Evolutionary conservation across 2,113 vertebrate genomes (phyloP).

Genomic region (Cyprinodon tularosa): DNA sequence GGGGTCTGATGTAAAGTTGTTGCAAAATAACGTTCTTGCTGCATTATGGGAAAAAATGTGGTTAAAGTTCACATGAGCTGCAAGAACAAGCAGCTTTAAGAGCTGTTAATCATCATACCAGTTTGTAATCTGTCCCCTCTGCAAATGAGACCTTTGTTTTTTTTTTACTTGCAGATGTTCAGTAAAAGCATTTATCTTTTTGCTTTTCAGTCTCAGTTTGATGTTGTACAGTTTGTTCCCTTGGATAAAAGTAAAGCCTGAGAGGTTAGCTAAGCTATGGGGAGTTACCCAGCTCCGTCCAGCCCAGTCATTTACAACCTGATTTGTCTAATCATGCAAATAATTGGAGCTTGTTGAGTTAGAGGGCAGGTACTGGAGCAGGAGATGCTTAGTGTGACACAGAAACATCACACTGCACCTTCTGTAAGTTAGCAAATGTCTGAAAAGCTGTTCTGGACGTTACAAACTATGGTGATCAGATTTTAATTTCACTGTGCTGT

Average conservation of each 20-base stretch:
- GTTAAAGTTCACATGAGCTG: constrained; percentile 52
- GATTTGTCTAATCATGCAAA: background rate
- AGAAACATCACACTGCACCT: background rate
- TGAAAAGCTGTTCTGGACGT: background rate
- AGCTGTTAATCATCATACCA: constrained; percentile 57
- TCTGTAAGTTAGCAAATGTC: background rate
- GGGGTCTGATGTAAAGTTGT: background rate
- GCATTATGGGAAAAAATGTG: constrained; percentile 27
- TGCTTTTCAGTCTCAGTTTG: background rate
- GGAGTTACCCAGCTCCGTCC: background rate
- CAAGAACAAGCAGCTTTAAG: constrained; percentile 31
- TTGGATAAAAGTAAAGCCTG: constrained; percentile 23
- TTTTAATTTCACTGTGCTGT: constrained; percentile 9
- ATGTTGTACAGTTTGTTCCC: constrained; percentile 3
- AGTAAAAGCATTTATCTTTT: background rate
- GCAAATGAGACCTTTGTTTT: background rate
- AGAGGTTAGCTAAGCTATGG: background rate
- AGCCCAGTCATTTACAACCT: background rate
- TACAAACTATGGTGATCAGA: constrained; percentile 21
- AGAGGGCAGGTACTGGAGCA: background rate
- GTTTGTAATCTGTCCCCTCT: constrained; percentile 25
- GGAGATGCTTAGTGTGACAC: background rate
- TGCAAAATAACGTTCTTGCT: background rate
- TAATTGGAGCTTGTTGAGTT: background rate
- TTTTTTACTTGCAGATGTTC: background rate